A percentile compares a stretch with the other conserved stretches of the same genome.
Conservation (phyloP, 1,140 invertebrate species). For the Latrodectus geometricus region DNA sequence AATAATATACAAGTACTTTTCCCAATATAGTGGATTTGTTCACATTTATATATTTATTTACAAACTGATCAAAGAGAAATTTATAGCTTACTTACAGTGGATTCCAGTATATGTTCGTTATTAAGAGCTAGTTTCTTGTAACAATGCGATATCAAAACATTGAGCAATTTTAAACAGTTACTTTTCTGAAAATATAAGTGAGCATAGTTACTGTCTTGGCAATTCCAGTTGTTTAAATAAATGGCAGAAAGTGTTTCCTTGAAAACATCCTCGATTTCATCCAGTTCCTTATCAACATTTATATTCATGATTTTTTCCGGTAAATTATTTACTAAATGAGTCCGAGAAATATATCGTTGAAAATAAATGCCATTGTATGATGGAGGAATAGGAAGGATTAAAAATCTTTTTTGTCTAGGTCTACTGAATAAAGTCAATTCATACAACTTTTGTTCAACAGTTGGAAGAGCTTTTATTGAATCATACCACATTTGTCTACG, state of each 20-base stretch:
- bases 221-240: conserved; percentile 15
- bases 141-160: conserved; percentile 22
- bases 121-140: conserved; percentile 32
- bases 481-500: conserved; percentile 70
- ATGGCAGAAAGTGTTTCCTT: conserved; percentile 7
- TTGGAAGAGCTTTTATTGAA: conserved; percentile 75
- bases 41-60: background rate
- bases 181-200: conserved; percentile 7
- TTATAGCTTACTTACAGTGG: conserved; percentile 36
- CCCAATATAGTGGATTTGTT: no score
- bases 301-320: conserved; percentile 41
- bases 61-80: background rate
- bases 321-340: conserved; percentile 72
- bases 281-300: conserved; percentile 41
- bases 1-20: no score
- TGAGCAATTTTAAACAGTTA: conserved; percentile 3
- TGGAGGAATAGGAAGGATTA: conserved; percentile 74
- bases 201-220: background rate
- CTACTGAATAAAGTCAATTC: conserved; percentile 79
- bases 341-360: conserved; percentile 80
- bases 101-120: conserved; percentile 29
- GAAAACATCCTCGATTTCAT: conserved; percentile 26
- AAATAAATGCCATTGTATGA: conserved; percentile 78
- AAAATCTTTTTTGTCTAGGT: background rate
- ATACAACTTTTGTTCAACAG: conserved; percentile 85